Conservation (phyloP, 2,113 vertebrate genomes). For the Centropus bengalensis region DNA sequence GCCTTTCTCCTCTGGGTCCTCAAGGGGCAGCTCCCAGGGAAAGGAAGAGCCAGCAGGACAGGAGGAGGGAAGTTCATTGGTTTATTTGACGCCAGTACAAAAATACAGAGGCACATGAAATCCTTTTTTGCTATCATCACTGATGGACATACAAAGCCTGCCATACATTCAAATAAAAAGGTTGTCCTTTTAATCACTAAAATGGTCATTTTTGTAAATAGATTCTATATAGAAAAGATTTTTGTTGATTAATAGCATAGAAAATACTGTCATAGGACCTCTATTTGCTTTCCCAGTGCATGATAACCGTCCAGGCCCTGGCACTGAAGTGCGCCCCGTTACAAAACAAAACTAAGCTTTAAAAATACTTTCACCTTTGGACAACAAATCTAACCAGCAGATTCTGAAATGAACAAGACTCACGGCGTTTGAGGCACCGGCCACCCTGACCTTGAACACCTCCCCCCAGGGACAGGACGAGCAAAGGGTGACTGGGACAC, state of each 20-base stretch:
- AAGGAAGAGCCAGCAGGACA: not conserved
- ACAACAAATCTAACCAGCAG: slow-evolving; percentile 74
- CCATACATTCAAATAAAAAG: slow-evolving; percentile 17
- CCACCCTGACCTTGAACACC: not conserved
- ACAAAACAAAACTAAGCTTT: slow-evolving; percentile 52
- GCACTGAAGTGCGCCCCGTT: not conserved
- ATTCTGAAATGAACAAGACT: slow-evolving; percentile 25
- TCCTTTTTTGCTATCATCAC: not conserved
- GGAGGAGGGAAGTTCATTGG: not conserved
- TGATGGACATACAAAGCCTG: slow-evolving; percentile 48
- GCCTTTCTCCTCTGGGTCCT: not conserved
- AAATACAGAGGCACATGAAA: slow-evolving; percentile 78
- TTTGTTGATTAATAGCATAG: slow-evolving; percentile 43
- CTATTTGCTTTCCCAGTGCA: not conserved
- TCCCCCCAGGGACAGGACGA: not conserved
- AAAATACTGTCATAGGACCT: slow-evolving; percentile 49
- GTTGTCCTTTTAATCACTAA: slow-evolving; percentile 36
- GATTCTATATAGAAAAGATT: slow-evolving; percentile 69
- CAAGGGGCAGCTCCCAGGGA: not conserved
- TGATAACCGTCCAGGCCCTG: not conserved
- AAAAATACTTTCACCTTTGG: slow-evolving; percentile 27
- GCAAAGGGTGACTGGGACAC: not conserved
- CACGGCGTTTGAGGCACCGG: not conserved
- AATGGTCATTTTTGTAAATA: slow-evolving; percentile 61
- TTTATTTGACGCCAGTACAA: slow-evolving; percentile 81